Base-by-base conservation (phyloP, 2,113 vertebrate species). In the Prunella fulvescens region DNA sequence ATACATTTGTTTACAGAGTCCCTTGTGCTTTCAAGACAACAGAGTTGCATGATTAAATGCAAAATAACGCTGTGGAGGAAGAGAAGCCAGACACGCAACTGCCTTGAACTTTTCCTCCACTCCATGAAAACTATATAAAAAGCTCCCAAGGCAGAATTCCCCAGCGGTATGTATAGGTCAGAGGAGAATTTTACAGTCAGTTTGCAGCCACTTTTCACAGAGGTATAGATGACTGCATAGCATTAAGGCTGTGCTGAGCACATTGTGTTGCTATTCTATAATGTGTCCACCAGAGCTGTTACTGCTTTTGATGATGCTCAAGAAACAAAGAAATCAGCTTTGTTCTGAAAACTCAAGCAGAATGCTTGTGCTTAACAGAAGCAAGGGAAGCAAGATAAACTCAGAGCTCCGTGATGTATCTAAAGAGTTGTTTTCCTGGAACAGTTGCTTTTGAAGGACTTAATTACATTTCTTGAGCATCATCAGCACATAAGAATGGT, bases 171-270 rank as follows among this genome's bases (percentile, higher is more conserved):
- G 10, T 56, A 54, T 22, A 82, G 89, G 85, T 87, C 92, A 91
- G 62, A 92, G 62, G 28, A 73, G 67, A 90, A 14, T 82, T 94
- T 91, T 73, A 64, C 57, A 84, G 69, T 10, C 81, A 90, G 88
- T 86, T 95, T 89, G 48, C 90, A 94, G 74, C 10, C 67, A 48
- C 74, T 91, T 90, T 90, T 88, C 81, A 78, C 42, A 35, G 24
- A 67, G 37, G 24, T 94, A 57, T 77, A 91, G 79, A 81, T 13
- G 26, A 53, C 84, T 61, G 44, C 50, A 18, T 61, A 66, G 71
- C 42, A 19, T 79, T 88, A 87, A 77, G 69, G 35, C 60, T 94
- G 48, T 15, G 40, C 45, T 86, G 73, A 88, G 65, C 42, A 56
- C 13, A 33, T 40, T 60, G 22, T 58, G 44, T 56, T 88, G 37